phyloP scores from a whole-genome alignment of 2,113 vertebrate genomes.

The Vanacampus margaritifer region DNA sequence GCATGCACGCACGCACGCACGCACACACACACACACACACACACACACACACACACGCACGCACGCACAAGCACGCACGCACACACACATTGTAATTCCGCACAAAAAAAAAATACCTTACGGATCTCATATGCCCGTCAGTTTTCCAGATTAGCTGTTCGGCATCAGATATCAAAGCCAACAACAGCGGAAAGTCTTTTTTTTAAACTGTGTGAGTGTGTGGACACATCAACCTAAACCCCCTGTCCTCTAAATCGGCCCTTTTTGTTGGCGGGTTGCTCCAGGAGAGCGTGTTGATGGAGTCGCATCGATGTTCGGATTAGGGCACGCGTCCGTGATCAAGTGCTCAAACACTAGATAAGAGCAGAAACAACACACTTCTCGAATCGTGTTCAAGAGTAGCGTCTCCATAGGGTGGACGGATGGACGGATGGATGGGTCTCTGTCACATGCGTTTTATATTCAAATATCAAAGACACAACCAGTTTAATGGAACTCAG shows the following conservation, averaged over 20 bases:
- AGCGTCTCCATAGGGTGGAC: neutral
- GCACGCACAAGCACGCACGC: slow-evolving; percentile 67
- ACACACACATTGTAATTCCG: slow-evolving; percentile 58
- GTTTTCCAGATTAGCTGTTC: slow-evolving; percentile 89
- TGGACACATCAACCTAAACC: neutral
- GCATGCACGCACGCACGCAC: slow-evolving; percentile 73
- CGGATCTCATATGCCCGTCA: slow-evolving; percentile 71
- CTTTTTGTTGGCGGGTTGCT: slow-evolving; percentile 77
- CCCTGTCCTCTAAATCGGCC: slow-evolving; percentile 75
- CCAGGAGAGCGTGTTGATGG: slow-evolving; percentile 84
- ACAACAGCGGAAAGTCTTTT: slow-evolving; percentile 79
- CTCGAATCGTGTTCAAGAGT: slow-evolving; percentile 79
- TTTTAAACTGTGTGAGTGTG: slow-evolving; percentile 28
- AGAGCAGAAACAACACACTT: slow-evolving; percentile 88
- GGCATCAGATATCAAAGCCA: slow-evolving; percentile 91
- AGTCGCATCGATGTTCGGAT: slow-evolving; percentile 91
- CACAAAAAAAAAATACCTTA: slow-evolving; percentile 48
- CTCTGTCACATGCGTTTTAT: neutral
- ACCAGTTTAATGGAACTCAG: neutral
- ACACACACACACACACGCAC: slow-evolving; percentile 10
- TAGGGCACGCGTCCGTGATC: slow-evolving; percentile 92
- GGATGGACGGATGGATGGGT: neutral
- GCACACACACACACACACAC: slow-evolving; percentile 65
- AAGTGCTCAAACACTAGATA: slow-evolving; percentile 92
- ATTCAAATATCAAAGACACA: neutral